Evolutionary conservation across 2,888 invertebrate species (phyloP), one percentile per base, ranked within the genome.

Genomic region (Mythimna impura): DNA sequence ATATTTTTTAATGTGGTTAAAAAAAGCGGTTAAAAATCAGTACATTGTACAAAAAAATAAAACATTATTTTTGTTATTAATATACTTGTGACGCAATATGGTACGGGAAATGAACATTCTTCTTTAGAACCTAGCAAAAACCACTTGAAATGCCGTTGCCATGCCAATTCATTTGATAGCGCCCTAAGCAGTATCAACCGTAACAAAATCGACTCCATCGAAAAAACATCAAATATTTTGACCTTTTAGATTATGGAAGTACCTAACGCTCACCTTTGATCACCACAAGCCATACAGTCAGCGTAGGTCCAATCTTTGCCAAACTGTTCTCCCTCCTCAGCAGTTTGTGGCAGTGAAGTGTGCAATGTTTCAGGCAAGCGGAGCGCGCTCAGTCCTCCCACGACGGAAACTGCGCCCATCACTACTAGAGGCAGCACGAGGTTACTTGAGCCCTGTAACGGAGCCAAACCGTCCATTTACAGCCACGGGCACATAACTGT

Each of bases 281-380:
- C 97, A 52, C 97, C 96, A 89, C 98, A 98, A 71, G 97, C 96
- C 76, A 97, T 94, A 87, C 98, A 98, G 90, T 98, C 98, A 50
- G 97, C 96, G 80, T 97, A 96, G 0, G 97, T 97, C 97, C 98
- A 98, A 87, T 98, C 97, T 92, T 98, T 98, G 50, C 98, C 98
- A 89, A 98, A 98, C 86, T 97, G 97, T 91, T 99, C 99, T 3
- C 98, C 98, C 91, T 99, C 99, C 90, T 98, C 98, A 10, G 98
- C 97, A 0, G 98, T 98, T 93, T 99, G 98, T 0, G 99, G 98
- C 80, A 99, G 91, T 5, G 98, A 97, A 87, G 98, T 97, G 90
- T 99, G 98, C 50, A 99, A 93, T 0, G 99, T 99, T 95, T 99
- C 99, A 0, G 99, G 99, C 79, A 99, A 92, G 30, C 98, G 96